Base-by-base conservation (phyloP, 1,140 invertebrate genomes). In the Artemia franciscana region DNA sequence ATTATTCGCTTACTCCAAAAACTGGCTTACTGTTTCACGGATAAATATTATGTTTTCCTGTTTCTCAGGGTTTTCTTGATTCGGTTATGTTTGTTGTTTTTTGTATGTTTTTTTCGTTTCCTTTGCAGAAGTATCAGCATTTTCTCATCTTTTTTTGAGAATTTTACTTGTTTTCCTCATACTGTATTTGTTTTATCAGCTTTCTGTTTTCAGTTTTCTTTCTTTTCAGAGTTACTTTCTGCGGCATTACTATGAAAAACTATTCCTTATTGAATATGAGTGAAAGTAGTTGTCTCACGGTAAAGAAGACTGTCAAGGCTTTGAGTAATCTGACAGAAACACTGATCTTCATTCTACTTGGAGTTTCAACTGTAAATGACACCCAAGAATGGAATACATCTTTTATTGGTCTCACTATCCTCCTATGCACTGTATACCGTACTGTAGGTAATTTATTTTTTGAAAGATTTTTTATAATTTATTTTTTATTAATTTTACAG, bases 171-270 rank as follows among this genome's bases (percentile, higher is more conserved):
- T n/a, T n/a, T n/a, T n/a, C n/a, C n/a, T n/a, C n/a, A n/a, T n/a
- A n/a, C n/a, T n/a, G n/a, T n/a, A n/a, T n/a, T n/a, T n/a, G n/a
- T n/a, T n/a, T n/a, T n/a, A n/a, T n/a, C n/a, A 92, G 95, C 26
- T 98, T 98, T 69, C 77, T 96, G 65, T 88, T 92, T 88, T 92
- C 76, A 89, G 87, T 86, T 18, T 28, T 15, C 28, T 18, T 25
- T 23, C 25, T 24, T 25, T 62, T 27, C 57, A 70, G 70, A 28
- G 73, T 80, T 18, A 78, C 78, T 39, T 75, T 71, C 12, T 80
- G 79, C 68, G 79, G 79, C 9, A 70, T 80, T 5, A 71, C 76
- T 7, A 78, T 80, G 69, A 74, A 77, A 39, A 78, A 80, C 63
- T 80, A 80, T 67, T 76, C 78, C 2, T 75, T 77, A 60, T 70